A percentile compares a stretch with the other conserved stretches of the same genome.
These are phyloP conservation scores for Gymnodraco acuticeps DNA, from an alignment of 2,797 vertebrate species.

Conservation along the genomic window DNA sequence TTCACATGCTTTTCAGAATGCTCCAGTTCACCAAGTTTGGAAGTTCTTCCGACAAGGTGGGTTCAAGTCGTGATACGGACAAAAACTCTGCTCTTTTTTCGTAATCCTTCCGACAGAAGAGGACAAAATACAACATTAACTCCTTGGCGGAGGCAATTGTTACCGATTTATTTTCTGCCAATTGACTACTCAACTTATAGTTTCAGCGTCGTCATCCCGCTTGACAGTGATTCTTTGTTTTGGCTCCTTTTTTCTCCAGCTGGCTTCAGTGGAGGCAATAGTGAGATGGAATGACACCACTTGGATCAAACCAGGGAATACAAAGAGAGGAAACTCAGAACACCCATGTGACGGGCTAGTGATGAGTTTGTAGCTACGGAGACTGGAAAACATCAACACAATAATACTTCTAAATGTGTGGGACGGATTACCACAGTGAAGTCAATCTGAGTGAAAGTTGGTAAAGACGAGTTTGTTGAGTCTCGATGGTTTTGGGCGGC, in stretches of 20 bases:
- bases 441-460: conserved; percentile 31
- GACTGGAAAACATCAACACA: conserved; percentile 60
- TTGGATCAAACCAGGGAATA: conserved; percentile 35
- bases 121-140: no score
- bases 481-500: conserved; percentile 24
- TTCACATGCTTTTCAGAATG: no score
- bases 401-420: conserved; percentile 25
- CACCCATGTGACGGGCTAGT: conserved; percentile 26
- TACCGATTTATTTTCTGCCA: neutral
- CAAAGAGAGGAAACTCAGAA: conserved; percentile 32
- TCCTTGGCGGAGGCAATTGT: no score
- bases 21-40: no score
- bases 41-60: no score
- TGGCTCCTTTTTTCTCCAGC: conserved; percentile 17
- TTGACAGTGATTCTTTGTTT: conserved; percentile 5
- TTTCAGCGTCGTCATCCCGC: conserved; percentile 4
- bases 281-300: conserved; percentile 16
- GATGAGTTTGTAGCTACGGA: conserved; percentile 56
- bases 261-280: conserved; percentile 23
- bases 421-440: conserved; percentile 20
- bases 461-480: conserved; percentile 23
- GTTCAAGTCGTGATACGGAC: no score
- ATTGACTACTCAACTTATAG: neutral
- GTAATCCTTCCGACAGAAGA: no score
- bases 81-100: no score